Percentiles rank a stretch among this genome's conserved stretches.
These are phyloP conservation scores for Serinus canaria DNA, from an alignment of 2,113 vertebrate genomes.

Conservation along the genomic window DNA sequence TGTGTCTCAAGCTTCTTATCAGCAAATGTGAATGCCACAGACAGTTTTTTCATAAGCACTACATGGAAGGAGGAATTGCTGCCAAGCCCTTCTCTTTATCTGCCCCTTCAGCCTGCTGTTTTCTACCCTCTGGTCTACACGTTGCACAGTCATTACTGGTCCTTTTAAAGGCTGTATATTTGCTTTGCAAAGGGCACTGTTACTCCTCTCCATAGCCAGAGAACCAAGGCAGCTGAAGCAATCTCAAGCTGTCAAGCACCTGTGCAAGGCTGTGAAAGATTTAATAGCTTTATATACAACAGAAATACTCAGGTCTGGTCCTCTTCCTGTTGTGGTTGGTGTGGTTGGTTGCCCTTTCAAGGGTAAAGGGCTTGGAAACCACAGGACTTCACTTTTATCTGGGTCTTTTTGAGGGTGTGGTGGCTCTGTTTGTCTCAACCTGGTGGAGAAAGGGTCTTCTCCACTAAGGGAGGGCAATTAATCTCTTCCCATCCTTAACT, in stretches of 20 bases:
- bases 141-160: neutral
- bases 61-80: neutral
- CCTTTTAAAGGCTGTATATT: neutral
- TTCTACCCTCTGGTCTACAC: neutral
- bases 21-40: neutral
- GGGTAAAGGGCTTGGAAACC: neutral
- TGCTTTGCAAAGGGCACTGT: neutral
- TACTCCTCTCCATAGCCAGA: neutral
- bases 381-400: neutral
- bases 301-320: neutral
- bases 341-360: neutral
- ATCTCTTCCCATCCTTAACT: neutral
- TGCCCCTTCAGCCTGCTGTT: neutral
- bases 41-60: neutral
- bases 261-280: neutral
- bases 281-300: neutral
- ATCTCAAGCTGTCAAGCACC: fast-evolving
- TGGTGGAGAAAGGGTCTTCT: neutral
- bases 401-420: neutral
- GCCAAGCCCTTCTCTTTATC: neutral
- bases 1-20: neutral
- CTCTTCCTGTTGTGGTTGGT: neutral
- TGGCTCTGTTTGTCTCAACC: neutral
- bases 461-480: neutral
- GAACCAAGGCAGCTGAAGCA: neutral